Evolutionary conservation across 2,113 vertebrate genomes (phyloP), one percentile per base, ranked within the genome.

Genomic region (Pheucticus melanocephalus): DNA sequence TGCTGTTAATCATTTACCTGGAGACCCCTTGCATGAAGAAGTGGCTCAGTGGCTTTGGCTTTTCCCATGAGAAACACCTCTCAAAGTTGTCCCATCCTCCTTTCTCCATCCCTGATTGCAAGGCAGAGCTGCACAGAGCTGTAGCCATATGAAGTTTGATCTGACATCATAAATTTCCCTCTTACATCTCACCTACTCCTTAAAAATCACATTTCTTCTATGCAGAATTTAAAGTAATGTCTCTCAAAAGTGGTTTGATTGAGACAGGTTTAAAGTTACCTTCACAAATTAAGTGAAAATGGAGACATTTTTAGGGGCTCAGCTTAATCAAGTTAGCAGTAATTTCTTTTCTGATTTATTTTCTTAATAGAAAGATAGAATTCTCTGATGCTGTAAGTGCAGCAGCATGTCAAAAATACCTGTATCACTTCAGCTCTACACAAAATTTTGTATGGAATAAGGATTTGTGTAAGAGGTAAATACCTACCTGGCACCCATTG

Each of bases 1-100:
- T 73, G 12, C 3, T 11, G 42, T 91, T 90, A 93, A 88, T 85
- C 57, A 80, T 88, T 87, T 48, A 61, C 65, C 40, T 37, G 30
- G n/a, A 60, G 27, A 15, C 39, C 9, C 1, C 57, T 75, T 64
- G 33, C 30, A 17, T 0, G 11, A 23, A 21, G 60, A 48, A 40
- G 25, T 39, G 24, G 16, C 23, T 40, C 10, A 44, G 23, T n/a
- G 44, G 25, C 40, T 72, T 56, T 60, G 54, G 66, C 61, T 91
- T 97, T 97, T 97, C 92, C 90, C 75, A 0, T 93, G 83, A 92
- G 91, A 96, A 92, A 31, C 16, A 10, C 60, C 44, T 53, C 31
- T 30, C 45, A 42, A 6, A 39, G 45, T 44, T 35, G 14, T 59
- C 80, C 31, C 4, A n/a, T 54, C 45, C 81, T 72, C 65, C 16